These are phyloP conservation scores for Drosophila obscura DNA, from an alignment of 1,140 invertebrate genomes.

Conservation along the genomic window DNA sequence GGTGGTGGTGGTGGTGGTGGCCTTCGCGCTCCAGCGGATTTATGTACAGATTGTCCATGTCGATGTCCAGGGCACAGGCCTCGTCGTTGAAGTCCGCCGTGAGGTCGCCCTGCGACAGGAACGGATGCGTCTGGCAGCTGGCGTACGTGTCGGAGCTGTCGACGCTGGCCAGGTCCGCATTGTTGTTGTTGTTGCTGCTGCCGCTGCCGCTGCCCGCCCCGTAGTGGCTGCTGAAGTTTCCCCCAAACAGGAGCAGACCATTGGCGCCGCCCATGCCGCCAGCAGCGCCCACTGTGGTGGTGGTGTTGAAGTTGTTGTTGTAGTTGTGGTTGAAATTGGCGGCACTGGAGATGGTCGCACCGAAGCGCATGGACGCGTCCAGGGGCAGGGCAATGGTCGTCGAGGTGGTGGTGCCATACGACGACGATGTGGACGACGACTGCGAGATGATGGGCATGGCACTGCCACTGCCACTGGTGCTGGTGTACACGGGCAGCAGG, in stretches of 20 bases:
- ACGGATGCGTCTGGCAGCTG: conserved; percentile 97
- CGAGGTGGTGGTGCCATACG: conserved; percentile 80
- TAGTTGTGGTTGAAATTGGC: conserved; percentile 83
- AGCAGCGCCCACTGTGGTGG: conserved; percentile 62
- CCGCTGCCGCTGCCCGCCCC: conserved; percentile 59
- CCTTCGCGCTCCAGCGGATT: conserved; percentile 91
- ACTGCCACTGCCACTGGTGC: conserved; percentile 24
- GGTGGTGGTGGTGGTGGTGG: conserved; percentile 29
- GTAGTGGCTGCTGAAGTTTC: conserved; percentile 58
- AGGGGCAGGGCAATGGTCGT: conserved; percentile 78
- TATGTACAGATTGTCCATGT: conserved; percentile 93
- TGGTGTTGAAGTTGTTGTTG: conserved; percentile 85
- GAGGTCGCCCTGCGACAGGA: conserved; percentile 92
- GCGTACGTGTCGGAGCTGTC: conserved; percentile 96
- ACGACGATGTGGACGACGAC: conserved; percentile 77
- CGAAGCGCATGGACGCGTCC: conserved; percentile 65
- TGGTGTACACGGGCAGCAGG: conserved; percentile 46
- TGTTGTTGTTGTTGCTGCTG: conserved; percentile 85
- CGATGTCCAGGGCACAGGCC: conserved; percentile 84
- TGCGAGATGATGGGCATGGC: conserved; percentile 66
- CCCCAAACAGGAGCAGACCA: conserved; percentile 60
- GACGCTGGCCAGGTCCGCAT: conserved; percentile 89
- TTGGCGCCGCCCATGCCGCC: conserved; percentile 42
- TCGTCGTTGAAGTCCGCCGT: conserved; percentile 87
- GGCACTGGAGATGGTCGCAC: conserved; percentile 56